A percentile compares a stretch with the other conserved stretches of the same genome.
phyloP scores from a whole-genome alignment of 2,113 vertebrate species.

The Daphoenositta chrysoptera region DNA sequence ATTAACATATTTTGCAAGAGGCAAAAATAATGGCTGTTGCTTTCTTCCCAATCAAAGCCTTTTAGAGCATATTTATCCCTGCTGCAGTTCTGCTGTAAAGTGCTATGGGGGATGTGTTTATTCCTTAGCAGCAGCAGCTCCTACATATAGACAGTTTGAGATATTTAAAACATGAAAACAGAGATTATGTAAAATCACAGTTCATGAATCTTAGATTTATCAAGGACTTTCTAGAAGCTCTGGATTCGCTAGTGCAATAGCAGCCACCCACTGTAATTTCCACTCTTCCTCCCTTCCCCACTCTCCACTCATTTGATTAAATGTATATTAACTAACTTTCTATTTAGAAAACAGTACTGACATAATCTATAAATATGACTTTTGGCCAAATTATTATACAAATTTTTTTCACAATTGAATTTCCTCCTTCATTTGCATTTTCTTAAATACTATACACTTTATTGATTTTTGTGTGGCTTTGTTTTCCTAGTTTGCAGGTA shows the following conservation, averaged over 20 bases:
- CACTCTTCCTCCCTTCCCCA: background rate
- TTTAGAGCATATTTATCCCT: background rate
- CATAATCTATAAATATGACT: background rate
- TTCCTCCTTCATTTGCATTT: background rate
- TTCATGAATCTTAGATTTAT: background rate
- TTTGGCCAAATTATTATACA: background rate
- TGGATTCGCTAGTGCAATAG: accelerated
- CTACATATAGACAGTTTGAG: background rate
- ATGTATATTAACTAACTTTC: background rate
- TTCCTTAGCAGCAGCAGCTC: constrained; percentile 14
- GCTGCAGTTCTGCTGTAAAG: background rate
- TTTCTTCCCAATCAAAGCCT: background rate
- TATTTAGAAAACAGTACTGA: background rate
- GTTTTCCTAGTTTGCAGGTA: background rate
- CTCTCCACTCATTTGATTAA: background rate
- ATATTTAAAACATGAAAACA: background rate
- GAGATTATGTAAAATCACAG: background rate
- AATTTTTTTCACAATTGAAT: background rate
- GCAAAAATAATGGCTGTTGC: background rate
- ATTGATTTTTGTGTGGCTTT: background rate
- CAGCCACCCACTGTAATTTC: background rate
- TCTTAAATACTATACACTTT: background rate
- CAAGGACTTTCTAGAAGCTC: background rate
- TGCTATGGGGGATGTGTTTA: background rate
- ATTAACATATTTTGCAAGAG: background rate